A percentile compares a stretch with the other conserved stretches of the same genome.
Evolutionary conservation across 2,797 vertebrate genomes (phyloP).

Genomic region (Microhierax caerulescens): DNA sequence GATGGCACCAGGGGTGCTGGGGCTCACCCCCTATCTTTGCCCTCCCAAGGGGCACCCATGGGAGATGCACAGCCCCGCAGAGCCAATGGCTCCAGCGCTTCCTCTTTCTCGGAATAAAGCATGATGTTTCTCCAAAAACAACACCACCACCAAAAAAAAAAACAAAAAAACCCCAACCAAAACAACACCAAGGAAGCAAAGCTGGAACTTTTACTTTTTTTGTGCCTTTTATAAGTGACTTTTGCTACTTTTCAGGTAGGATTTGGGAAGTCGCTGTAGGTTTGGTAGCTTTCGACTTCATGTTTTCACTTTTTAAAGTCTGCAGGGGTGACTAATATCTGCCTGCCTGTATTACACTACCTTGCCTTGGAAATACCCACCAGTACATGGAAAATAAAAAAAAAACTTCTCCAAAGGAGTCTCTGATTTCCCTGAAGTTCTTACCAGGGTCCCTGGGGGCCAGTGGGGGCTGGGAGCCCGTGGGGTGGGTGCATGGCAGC

Average conservation of each 20-base stretch:
- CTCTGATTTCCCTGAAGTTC: not conserved
- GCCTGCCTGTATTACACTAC: not conserved
- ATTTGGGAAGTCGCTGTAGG: slow-evolving; percentile 73
- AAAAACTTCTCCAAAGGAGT: not conserved
- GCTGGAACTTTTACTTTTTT: slow-evolving; percentile 38
- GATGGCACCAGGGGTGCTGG: slow-evolving; percentile 1
- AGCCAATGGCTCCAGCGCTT: slow-evolving; percentile 18
- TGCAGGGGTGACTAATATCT: slow-evolving; percentile 62
- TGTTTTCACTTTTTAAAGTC: slow-evolving; percentile 76
- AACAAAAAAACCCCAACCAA: too few relatives aligned
- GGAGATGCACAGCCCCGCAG: not conserved
- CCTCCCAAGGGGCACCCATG: not conserved
- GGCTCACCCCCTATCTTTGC: not conserved
- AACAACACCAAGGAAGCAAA: not conserved
- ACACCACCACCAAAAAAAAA: not conserved
- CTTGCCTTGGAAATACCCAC: slow-evolving; percentile 62
- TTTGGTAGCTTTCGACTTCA: slow-evolving; percentile 61
- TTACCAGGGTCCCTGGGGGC: not conserved
- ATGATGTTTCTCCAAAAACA: slow-evolving; percentile 1
- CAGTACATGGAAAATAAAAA: not conserved
- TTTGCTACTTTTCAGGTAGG: slow-evolving; percentile 47
- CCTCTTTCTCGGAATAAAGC: slow-evolving; percentile 65
- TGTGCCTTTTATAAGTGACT: slow-evolving; percentile 34
- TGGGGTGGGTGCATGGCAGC: not conserved
- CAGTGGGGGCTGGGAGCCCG: fast-evolving